Evolutionary conservation across 2,113 vertebrate genomes (phyloP), one percentile per base, ranked within the genome.

Genomic region (Bothrops jararaca): DNA sequence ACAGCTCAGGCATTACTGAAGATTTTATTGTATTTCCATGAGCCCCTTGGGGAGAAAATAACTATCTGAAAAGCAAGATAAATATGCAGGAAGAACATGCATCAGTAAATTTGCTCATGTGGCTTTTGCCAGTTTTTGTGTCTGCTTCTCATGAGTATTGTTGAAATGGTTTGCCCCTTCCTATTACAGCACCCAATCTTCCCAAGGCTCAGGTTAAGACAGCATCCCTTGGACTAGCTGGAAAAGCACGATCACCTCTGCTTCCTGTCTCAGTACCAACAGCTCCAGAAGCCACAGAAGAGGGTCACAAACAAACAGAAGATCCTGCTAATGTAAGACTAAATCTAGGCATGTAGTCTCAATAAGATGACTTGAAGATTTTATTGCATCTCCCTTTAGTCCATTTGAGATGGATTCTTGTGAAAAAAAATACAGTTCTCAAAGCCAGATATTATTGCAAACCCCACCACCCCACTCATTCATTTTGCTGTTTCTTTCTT

Each of bases 191-290:
- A 94, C 96, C 98, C 0, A 98, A 97, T 93, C 98, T 99, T 89
- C 97, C 98, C 2, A 99, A 99, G 97, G 97, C 98, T 93, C 98
- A 98, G 95, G 98, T 99, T 89, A 99, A 99, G 97, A 99, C 98
- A 0, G 99, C 99, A 0, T 99, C 99, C 15, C 96, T 99, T 42
- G 99, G 99, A 26, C 97, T 99, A 94, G 98, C 98, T 0, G 98
- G 98, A 22, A 99, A 99, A 93, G 99, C 99, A 29, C 98, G 99
- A 91, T 99, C 99, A 0, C 99, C 99, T 20, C 96, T 99, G 95
- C 98, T 99, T 88, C 99, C 99, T 0, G 99, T 99, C 9, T 99
- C 98, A 0, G 99, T 99, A 23, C 99, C 99, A 0, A 99, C 98
- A 0, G 99, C 99, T 8, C 99, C 99, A 0, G 99, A 99, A 94